Base-by-base conservation (phyloP, 2,888 invertebrate genomes). In the Rhabditoides inermis region DNA sequence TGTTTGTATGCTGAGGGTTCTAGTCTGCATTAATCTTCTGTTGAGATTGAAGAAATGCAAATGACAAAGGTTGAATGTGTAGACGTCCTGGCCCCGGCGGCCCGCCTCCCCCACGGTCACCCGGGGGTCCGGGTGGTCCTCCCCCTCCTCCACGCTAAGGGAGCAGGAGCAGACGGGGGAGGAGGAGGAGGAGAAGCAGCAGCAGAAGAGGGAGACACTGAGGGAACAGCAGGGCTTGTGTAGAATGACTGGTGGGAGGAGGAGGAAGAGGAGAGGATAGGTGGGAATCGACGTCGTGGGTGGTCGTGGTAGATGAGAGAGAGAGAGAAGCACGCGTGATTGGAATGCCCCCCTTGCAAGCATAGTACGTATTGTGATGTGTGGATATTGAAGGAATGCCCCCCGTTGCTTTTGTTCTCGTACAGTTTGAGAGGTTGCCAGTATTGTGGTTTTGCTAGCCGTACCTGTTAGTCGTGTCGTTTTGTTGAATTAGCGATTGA, bases 31-130 rank as follows among this genome's bases (percentile, higher is more conserved):
- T 42, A 42, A 42, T 22, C 23, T 15, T 23, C 22, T 18, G 18
- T 40, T n/a, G 18, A 10, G n/a, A n/a, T 40, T 40, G 7, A 18
- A n/a, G 40, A n/a, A 20, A 20, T 20, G 7, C 15, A 12, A 40
- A n/a, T 40, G 7, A n/a, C 20, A n/a, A 32, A 10, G n/a, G n/a
- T 32, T 10, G n/a, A 12, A 10, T 10, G 10, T 40, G 20, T 41
- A 64, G 65, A 51, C 56, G 62, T 41, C 65, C 65, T 40, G 65
- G 65, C 50, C 62, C 62, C 22, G 59, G 58, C 44, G 65, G 65
- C 25, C 65, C 62, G 45, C 63, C 63, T 49, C 65, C 62, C 45
- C 45, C 18, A 18, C 7, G 40, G 7, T 10, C 40, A 40, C 7
- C 7, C 40, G 40, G 51, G 23, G 42, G 42, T 42, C 52, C 53